These are phyloP conservation scores for Pseudopleuronectes americanus DNA, from an alignment of 2,797 vertebrate species.

Conservation along the genomic window DNA sequence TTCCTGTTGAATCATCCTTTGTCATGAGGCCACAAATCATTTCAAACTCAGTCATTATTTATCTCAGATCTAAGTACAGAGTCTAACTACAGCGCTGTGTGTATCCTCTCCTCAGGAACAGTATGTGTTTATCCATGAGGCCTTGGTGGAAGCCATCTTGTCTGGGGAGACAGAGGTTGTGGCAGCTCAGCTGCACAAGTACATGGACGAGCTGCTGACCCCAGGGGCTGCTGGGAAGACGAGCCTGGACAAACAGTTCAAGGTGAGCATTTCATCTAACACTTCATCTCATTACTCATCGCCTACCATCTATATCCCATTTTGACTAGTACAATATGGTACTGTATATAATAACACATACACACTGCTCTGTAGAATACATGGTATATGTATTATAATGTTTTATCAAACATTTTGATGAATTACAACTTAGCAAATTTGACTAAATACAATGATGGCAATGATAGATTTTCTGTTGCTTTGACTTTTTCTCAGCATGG, in stretches of 20 bases:
- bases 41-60: neutral
- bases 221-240: conserved; percentile 88
- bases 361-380: too few species aligned
- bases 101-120: conserved; percentile 87
- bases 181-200: conserved; percentile 87
- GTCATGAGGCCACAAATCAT: neutral
- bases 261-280: conserved; percentile 79
- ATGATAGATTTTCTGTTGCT: too few species aligned
- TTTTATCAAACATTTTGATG: too few species aligned
- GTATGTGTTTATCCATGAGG: conserved; percentile 95
- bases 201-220: conserved; percentile 92
- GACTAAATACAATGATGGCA: too few species aligned
- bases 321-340: too few species aligned
- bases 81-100: neutral
- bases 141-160: conserved; percentile 91
- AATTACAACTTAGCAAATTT: too few species aligned
- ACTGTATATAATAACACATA: too few species aligned
- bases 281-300: neutral
- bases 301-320: neutral
- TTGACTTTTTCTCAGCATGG: too few species aligned
- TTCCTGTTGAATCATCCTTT: too few species aligned
- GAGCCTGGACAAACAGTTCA: conserved; percentile 91
- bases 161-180: conserved; percentile 91
- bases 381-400: too few species aligned
- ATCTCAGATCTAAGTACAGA: too few species aligned